Conservation (phyloP, 2,797 vertebrate species). For the Thamnophis elegans region DNA sequence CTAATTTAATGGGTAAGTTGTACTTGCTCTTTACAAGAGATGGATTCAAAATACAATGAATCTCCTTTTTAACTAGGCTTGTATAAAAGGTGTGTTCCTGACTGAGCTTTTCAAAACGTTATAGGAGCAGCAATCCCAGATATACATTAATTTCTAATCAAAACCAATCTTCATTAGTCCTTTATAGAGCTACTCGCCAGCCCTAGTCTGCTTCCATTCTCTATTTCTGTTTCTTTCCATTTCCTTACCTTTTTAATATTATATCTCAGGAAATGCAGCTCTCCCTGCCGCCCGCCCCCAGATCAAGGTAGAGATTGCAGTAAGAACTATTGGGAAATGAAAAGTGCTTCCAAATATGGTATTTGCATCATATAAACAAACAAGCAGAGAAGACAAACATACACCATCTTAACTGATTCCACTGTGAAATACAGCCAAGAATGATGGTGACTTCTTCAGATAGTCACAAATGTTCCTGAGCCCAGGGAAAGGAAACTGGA, state of each 20-base stretch:
- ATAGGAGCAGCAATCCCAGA: not conserved
- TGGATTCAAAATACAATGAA: not conserved
- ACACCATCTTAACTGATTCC: not conserved
- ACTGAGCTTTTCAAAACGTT: not conserved
- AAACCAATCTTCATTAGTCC: not conserved
- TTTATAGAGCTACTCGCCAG: too few relatives aligned
- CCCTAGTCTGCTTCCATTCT: not conserved
- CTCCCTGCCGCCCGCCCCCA: not conserved
- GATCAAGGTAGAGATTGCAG: not conserved
- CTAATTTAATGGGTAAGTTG: not conserved
- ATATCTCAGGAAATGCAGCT: not conserved
- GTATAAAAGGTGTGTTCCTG: not conserved
- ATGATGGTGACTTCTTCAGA: not conserved
- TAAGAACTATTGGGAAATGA: not conserved
- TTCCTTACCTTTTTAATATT: not conserved
- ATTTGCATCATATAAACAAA: not conserved
- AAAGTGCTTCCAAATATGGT: not conserved
- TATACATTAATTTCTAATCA: not conserved
- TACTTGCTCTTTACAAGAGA: not conserved
- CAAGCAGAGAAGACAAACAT: not conserved
- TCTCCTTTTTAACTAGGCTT: not conserved
- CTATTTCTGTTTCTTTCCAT: not conserved
- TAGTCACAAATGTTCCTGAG: not conserved
- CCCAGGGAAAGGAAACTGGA: not conserved
- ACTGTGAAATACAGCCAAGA: not conserved